Conservation (phyloP, 53 echinoderm and acorn worm genomes). For the Stichopus horrens region DNA sequence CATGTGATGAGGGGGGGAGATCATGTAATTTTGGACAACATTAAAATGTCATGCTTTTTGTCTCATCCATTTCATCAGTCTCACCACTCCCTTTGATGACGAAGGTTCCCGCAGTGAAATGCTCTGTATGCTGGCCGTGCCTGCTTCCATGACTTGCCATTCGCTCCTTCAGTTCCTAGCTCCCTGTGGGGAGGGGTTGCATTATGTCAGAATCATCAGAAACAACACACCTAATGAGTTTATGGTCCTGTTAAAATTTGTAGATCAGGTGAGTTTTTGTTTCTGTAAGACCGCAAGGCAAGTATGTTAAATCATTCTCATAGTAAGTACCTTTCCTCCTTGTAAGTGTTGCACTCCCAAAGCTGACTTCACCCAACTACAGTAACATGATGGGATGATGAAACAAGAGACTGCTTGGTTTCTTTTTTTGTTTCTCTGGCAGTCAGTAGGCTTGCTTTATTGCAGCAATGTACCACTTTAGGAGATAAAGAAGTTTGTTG, state of each 20-base stretch:
- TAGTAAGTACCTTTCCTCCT: too few relatives aligned
- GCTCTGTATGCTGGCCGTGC: slow-evolving; percentile 94
- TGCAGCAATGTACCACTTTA: too few relatives aligned
- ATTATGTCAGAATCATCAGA: slow-evolving; percentile 80
- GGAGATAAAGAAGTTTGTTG: too few relatives aligned
- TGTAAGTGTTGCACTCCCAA: background rate
- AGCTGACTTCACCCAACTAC: background rate
- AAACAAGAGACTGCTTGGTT: background rate
- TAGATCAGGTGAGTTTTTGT: slow-evolving; percentile 65
- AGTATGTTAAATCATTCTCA: too few relatives aligned
- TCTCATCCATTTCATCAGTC: slow-evolving; percentile 35
- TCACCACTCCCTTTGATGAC: slow-evolving; percentile 49
- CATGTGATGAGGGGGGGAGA: too few relatives aligned
- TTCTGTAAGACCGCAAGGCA: background rate
- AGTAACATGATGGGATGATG: background rate
- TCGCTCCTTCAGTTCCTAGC: slow-evolving; percentile 89
- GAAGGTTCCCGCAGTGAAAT: slow-evolving; percentile 80
- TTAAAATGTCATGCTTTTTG: background rate
- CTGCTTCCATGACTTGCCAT: slow-evolving; percentile 88
- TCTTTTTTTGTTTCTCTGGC: background rate
- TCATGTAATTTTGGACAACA: too few relatives aligned
- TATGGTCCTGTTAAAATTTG: slow-evolving; percentile 96
- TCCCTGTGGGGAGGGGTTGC: slow-evolving; percentile 78
- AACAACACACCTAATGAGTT: slow-evolving; percentile 92
- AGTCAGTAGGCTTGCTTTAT: too few relatives aligned